A percentile compares a stretch with the other conserved stretches of the same genome.
Evolutionary conservation across 2,888 invertebrate species (phyloP).

Genomic region (Liopterus haemorrhoidalis): DNA sequence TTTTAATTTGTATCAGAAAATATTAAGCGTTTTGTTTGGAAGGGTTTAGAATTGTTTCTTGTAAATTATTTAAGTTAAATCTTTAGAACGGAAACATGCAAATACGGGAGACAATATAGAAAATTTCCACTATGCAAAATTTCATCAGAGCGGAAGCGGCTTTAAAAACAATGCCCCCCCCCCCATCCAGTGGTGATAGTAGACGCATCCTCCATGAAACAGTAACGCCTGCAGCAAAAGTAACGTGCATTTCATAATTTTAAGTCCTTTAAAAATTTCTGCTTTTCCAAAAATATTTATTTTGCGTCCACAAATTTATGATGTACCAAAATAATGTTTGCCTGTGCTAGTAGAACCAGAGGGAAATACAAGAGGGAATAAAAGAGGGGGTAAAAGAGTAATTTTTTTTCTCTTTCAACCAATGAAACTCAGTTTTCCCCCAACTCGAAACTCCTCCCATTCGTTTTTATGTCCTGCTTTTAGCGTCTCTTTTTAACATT

Average conservation of each 20-base stretch:
- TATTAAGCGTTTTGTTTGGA: too few relatives aligned
- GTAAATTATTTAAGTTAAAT: too few relatives aligned
- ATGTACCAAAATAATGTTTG: constrained; percentile 48
- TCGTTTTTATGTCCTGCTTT: constrained; percentile 19
- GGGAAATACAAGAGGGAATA: neutral
- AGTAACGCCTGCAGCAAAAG: constrained; percentile 8
- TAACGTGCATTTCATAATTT: constrained; percentile 39
- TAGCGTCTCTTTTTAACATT: constrained; percentile 18
- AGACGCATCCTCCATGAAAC: too few relatives aligned
- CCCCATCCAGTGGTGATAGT: too few relatives aligned
- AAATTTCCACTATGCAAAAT: too few relatives aligned
- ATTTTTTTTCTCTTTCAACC: constrained; percentile 45
- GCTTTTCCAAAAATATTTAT: constrained; percentile 49
- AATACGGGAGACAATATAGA: too few relatives aligned
- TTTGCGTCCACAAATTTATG: constrained; percentile 47
- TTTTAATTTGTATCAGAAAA: too few relatives aligned
- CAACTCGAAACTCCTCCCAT: constrained; percentile 35
- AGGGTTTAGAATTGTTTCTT: too few relatives aligned
- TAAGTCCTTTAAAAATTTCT: constrained; percentile 48
- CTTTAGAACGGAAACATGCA: too few relatives aligned
- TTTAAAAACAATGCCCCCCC: too few relatives aligned
- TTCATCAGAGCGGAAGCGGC: too few relatives aligned
- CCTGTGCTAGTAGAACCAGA: constrained; percentile 15
- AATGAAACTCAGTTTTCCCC: constrained; percentile 44
- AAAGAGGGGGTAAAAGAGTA: constrained; percentile 22